These are phyloP conservation scores for Telmatherina bonti DNA, from an alignment of 2,797 vertebrate genomes.

Conservation along the genomic window DNA sequence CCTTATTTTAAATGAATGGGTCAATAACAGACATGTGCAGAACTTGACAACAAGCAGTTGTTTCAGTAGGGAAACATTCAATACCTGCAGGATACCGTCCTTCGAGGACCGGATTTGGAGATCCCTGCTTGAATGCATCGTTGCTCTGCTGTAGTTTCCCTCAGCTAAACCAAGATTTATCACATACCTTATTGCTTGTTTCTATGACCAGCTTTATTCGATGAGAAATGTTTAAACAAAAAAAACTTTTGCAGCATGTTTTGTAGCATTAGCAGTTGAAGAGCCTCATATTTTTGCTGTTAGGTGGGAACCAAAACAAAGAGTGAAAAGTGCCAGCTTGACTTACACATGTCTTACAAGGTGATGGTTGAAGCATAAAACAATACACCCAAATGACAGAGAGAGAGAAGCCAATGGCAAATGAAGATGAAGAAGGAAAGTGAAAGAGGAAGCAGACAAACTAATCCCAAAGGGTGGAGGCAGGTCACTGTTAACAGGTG, in stretches of 20 bases:
- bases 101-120: too few relatives aligned
- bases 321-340: neutral
- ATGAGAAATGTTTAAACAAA: neutral
- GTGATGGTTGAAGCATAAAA: too few relatives aligned
- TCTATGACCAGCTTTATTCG: neutral
- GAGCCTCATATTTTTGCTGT: neutral
- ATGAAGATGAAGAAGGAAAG: neutral
- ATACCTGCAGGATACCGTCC: too few relatives aligned
- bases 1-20: too few relatives aligned
- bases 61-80: too few relatives aligned
- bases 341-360: neutral
- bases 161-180: neutral
- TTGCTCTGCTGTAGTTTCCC: neutral
- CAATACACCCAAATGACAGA: neutral
- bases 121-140: too few relatives aligned
- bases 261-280: too few relatives aligned
- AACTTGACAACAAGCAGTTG: too few relatives aligned
- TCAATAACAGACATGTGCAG: too few relatives aligned
- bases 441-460: neutral
- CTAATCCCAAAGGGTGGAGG: neutral
- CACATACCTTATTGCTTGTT: neutral
- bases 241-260: too few relatives aligned
- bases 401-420: too few relatives aligned
- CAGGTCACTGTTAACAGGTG: neutral
- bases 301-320: neutral